Percentiles rank a stretch among this genome's conserved stretches.
Evolutionary conservation across 2,113 vertebrate genomes (phyloP).

Genomic region (Chaetops frenatus): DNA sequence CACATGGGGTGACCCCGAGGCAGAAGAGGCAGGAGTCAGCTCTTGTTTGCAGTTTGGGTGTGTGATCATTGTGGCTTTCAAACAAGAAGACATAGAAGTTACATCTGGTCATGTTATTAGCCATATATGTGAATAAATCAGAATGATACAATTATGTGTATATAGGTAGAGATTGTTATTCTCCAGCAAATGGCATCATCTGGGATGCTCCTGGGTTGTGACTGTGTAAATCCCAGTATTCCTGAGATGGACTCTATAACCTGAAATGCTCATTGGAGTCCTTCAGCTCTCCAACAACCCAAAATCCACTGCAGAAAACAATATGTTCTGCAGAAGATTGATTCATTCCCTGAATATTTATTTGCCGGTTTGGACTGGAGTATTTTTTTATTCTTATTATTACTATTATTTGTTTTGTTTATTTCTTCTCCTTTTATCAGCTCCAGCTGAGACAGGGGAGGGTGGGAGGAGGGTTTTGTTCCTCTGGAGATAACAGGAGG

Average conservation of each 20-base stretch:
- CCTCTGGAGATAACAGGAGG: conserved; percentile 54
- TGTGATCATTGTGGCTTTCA: not conserved
- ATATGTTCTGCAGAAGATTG: not conserved
- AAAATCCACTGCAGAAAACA: not conserved
- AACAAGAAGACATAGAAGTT: not conserved
- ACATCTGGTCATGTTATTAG: not conserved
- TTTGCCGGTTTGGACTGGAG: not conserved
- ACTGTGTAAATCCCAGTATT: not conserved
- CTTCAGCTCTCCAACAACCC: not conserved
- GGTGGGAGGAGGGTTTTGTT: conserved; percentile 60
- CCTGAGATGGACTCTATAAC: not conserved
- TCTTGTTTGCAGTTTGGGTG: not conserved
- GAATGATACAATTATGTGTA: not conserved
- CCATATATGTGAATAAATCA: not conserved
- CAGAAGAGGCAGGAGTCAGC: not conserved
- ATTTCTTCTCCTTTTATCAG: conserved; percentile 44
- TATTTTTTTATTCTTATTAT: not conserved
- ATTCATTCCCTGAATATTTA: not conserved
- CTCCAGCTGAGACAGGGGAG: conserved; percentile 46
- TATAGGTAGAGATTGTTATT: not conserved
- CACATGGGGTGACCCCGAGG: not conserved
- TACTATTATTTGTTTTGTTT: conserved; percentile 2
- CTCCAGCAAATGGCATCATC: not conserved
- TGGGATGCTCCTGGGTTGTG: not conserved
- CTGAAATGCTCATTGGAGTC: not conserved